Base-by-base conservation (phyloP, 1,140 invertebrate genomes). In the Heliconius nattereri region DNA sequence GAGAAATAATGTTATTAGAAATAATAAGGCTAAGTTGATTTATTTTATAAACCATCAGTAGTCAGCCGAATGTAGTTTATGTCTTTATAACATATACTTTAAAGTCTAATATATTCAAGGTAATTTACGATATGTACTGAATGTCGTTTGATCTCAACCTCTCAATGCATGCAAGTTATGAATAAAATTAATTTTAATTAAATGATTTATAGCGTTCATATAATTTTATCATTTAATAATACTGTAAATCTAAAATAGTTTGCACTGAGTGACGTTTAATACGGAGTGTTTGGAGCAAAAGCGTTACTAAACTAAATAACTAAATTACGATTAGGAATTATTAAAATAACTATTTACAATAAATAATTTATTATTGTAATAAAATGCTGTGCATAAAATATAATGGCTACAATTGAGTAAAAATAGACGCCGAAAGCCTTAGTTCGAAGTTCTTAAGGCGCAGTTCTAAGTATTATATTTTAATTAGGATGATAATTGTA, bases 1-100 rank as follows among this genome's bases (percentile, higher is more conserved):
- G 7, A 66, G 60, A 29, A 66, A 29, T 66, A 66, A 66, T 66
- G 8, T 66, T 66, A 66, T 66, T 26, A 66, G 26, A 66, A 66
- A 66, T 66, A 66, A 66, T 66, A 66, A 66, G 60, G 60, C 60
- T 29, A 66, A 26, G 23, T 66, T 29, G 60, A 66, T 66, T 66
- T 29, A 66, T 66, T 66, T 66, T 66, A 66, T 66, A 66, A 66
- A 29, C 60, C 60, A 66, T 66, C 60, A 66, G 60, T 66, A 66
- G 60, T 66, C 60, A 66, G 26, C 60, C 60, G 26, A 66, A 66
- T 66, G 60, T 66, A 66, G 40, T 73, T 73, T 73, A 73, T 73
- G 71, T 73, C 71, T 40, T 73, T 73, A 73, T 73, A 45, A 40
- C 71, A 73, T 72, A 73, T 72, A 72, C 40, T 23, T 37, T 72